Conservation (phyloP, 2,113 vertebrate genomes). For the Anser brachyrhynchus region DNA sequence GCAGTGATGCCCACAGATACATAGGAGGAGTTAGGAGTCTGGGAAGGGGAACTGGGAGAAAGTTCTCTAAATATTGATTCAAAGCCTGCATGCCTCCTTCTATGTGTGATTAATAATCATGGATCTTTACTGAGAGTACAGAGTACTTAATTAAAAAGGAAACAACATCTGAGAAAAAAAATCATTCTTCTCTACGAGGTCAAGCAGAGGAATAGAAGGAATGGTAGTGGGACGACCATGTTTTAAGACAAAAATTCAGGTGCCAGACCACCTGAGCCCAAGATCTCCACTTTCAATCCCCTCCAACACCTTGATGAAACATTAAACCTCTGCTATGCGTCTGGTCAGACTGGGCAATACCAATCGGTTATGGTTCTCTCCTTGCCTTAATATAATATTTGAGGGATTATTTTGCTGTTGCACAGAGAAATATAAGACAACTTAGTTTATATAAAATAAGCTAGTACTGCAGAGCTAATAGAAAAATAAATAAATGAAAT, state of each 20-base stretch:
- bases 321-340: background rate
- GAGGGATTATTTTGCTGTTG: conserved; percentile 1
- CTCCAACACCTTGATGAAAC: background rate
- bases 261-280: background rate
- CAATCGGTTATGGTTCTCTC: background rate
- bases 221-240: background rate
- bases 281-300: background rate
- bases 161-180: background rate
- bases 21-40: background rate
- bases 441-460: background rate
- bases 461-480: background rate
- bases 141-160: conserved; percentile 11
- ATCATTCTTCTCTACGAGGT: background rate
- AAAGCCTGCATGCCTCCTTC: background rate
- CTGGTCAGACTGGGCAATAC: background rate
- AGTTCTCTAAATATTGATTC: background rate
- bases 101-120: background rate
- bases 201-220: background rate
- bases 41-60: background rate
- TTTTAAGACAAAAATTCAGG: background rate
- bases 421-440: background rate
- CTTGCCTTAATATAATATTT: background rate
- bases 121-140: background rate
- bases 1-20: background rate
- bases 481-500: conserved; percentile 54